Base-by-base conservation (phyloP, 1,140 invertebrate genomes). In the Scaptomyza pallida region DNA sequence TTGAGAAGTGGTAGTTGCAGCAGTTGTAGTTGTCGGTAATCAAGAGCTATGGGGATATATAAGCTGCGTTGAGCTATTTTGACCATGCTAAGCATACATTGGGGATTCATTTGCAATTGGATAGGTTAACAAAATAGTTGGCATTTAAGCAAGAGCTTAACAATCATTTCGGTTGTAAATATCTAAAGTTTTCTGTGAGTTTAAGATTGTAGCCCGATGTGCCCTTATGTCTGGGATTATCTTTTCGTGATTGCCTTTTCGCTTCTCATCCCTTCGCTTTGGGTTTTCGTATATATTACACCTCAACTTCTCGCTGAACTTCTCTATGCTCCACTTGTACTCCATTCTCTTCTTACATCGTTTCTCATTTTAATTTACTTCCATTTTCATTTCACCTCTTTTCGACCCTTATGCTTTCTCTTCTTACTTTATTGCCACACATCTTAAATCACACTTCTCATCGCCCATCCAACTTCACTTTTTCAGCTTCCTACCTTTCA, bases 91-190 rank as follows among this genome's bases (percentile, higher is more conserved):
- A 35, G 2, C 33, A 12, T 2, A 35, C 10, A 3, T 35, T 35
- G 33, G 33, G 12, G 33, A 37, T 37, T 37, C 33, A 37, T 52
- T 37, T n/a, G 50, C 30, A 54, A 40, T 23, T 41, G 35, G 26
- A 30, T 30, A 30, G 9, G 26, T 30, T 30, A 30, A 9, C 26
- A 30, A 30, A 30, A 30, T 30, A 30, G 26, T 30, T 30, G 26
- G 8, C 23, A 26, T 26, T n/a, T 26, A 6, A 5, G 23, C 26
- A 30, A 30, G 26, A 6, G 9, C 26, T 30, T 30, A 6, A 9
- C 8, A 8, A 30, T 9, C 2, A 8, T 9, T 30, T 30, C 8
- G 26, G 23, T 6, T 26, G 23, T 1, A 26, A 26, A 26, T 6
- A 5, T 26, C 5, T 26, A 26, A 26, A 10, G 26, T 5, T 9